Evolutionary conservation across 2,113 vertebrate species (phyloP).

Genomic region (Motacilla tschutschensis): DNA sequence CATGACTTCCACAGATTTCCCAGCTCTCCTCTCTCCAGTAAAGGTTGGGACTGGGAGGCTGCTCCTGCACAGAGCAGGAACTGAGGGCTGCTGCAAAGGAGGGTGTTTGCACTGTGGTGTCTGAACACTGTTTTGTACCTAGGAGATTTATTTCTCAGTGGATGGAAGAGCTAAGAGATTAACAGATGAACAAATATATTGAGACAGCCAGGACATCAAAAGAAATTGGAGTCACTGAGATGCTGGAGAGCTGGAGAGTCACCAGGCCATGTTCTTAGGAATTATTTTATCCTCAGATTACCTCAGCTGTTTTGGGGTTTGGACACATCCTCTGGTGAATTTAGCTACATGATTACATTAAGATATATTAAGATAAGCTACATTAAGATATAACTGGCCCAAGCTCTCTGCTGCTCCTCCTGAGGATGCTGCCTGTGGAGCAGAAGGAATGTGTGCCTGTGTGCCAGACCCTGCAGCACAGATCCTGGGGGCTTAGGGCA

Average conservation of each 20-base stretch:
- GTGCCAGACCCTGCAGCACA: not conserved
- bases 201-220: constrained; percentile 9
- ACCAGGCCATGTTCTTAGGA: not conserved
- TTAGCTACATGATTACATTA: not conserved
- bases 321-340: constrained; percentile 4
- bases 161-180: constrained; percentile 27
- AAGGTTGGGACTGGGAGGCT: not conserved
- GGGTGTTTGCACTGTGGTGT: not conserved
- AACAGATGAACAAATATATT: constrained; percentile 27
- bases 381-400: not conserved
- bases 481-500: not conserved
- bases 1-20: not conserved
- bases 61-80: not conserved
- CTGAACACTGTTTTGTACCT: not conserved
- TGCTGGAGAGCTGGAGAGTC: not conserved
- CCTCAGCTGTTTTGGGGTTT: not conserved
- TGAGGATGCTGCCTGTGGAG: not conserved
- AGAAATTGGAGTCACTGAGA: not conserved
- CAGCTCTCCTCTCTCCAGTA: not conserved
- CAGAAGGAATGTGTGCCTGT: not conserved
- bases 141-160: constrained; percentile 13
- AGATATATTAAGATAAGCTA: too few relatives aligned
- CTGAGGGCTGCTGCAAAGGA: not conserved
- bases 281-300: constrained; percentile 38
- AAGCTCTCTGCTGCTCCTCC: not conserved